Percentiles rank a stretch among this genome's conserved stretches.
These are phyloP conservation scores for Petromus typicus DNA, from an alignment of 2,113 vertebrate genomes.

Conservation along the genomic window DNA sequence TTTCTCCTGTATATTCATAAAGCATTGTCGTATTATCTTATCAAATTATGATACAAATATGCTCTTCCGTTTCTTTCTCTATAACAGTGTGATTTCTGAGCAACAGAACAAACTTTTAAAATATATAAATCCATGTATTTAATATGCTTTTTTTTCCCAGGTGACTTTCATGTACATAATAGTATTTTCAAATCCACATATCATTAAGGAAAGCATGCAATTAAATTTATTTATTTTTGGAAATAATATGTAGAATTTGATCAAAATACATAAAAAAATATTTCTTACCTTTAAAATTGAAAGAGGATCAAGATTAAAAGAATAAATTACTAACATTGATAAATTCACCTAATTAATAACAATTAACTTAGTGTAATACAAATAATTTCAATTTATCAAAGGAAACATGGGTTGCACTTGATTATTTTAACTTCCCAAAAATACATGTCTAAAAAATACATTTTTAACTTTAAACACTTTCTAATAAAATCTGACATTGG, in stretches of 20 bases:
- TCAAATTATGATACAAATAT: background rate
- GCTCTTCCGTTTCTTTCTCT: background rate
- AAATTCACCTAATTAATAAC: background rate
- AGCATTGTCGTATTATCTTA: background rate
- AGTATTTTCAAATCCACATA: background rate
- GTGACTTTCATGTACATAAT: background rate
- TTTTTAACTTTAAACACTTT: background rate
- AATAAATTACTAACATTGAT: background rate
- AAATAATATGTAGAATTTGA: background rate
- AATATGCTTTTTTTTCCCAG: background rate
- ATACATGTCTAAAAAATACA: background rate
- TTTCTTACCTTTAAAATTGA: background rate
- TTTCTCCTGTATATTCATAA: background rate
- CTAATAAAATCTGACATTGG: conserved; percentile 56
- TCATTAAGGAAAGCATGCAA: background rate
- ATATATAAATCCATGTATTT: too few species aligned
- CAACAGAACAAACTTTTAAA: background rate
- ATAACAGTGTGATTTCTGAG: background rate
- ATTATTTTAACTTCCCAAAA: conserved; percentile 56
- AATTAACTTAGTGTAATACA: background rate
- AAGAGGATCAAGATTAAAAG: background rate
- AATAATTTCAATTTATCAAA: background rate
- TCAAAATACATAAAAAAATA: background rate
- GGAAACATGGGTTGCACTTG: background rate
- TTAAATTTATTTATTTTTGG: background rate